Evolutionary conservation across 2,888 invertebrate species (phyloP).

Genomic region (Chromoteleia sp.): DNA sequence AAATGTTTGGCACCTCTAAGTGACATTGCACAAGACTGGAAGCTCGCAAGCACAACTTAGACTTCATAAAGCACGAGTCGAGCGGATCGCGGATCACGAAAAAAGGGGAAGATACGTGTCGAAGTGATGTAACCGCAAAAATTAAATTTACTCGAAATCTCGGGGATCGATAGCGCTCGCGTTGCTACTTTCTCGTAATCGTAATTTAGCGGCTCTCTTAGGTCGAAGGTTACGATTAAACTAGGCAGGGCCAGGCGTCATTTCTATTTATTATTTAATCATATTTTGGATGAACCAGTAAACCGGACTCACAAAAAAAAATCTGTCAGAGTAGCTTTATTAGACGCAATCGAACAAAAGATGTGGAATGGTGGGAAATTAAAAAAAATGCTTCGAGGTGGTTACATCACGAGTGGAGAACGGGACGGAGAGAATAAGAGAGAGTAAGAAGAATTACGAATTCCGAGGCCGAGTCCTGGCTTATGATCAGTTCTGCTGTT

Average conservation of each 20-base stretch:
- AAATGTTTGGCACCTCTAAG: constrained; percentile 45
- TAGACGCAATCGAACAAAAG: not conserved
- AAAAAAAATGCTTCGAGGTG: not conserved
- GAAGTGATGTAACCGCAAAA: constrained; percentile 40
- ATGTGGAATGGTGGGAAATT: not conserved
- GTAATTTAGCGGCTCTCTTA: constrained; percentile 26
- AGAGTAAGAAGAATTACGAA: constrained; percentile 1
- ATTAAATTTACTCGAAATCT: constrained; percentile 15
- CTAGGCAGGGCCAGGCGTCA: constrained; percentile 7
- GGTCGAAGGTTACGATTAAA: constrained; percentile 24
- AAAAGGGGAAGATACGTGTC: constrained; percentile 10
- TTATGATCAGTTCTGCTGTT: constrained; percentile 75
- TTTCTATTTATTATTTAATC: constrained; percentile 11
- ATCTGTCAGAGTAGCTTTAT: constrained; percentile 1
- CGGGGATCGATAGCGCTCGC: constrained; percentile 12
- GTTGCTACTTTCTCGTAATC: constrained; percentile 36
- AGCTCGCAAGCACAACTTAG: constrained; percentile 60
- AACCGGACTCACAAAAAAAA: constrained; percentile 10
- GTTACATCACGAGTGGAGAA: not conserved
- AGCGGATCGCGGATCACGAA: constrained; percentile 64
- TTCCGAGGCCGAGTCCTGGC: constrained; percentile 42
- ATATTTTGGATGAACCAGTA: constrained; percentile 24
- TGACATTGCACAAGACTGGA: constrained; percentile 54
- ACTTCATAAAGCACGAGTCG: constrained; percentile 54
- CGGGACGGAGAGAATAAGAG: not conserved